Base-by-base conservation (phyloP, 2,888 invertebrate genomes). In the Caenorhabditis sp. region DNA sequence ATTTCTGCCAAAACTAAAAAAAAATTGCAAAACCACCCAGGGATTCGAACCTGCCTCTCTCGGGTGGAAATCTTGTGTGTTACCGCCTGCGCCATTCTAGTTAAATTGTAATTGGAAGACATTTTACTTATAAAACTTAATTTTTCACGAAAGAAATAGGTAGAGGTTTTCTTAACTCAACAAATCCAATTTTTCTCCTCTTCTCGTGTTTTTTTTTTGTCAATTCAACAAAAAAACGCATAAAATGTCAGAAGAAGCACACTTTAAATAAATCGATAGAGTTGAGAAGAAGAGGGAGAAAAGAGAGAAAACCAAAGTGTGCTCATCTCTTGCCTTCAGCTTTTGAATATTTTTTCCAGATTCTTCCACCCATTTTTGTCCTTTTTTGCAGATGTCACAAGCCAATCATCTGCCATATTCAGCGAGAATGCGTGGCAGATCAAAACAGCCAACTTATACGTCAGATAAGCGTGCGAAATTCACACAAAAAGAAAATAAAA, bases 401-500 rank as follows among this genome's bases (percentile, higher is more conserved):
- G 66, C 68, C 10, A 69, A 73, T 24, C 73, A 73, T 62, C 58
- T 73, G 23, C 69, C 68, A 19, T 79, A 79, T 50, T 77, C 79
- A 5, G 75, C 77, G 1, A 64, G 79, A 37, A 75, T 72, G 68
- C 67, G 79, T 23, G 69, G 73, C 17, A 62, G 79, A 17, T 76
- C 71, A 26, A 80, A 79, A 60, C 80, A 81, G 64, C 81, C 83
- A 12, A 65, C 79, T 23, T 83, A 81, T 70, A 79, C 83, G 3
- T 77, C 80, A 3, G 83, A 83, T 65, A 83, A 83, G 65, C 51
- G 83, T 23, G 80, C 81, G 5, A 78, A 80, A 58, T 81, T 81
- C 73, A 80, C 83, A 14, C 81, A 81, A 36, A 69, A 76, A 49
- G 78, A 81, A 27, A 81, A 77, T 62, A 79, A 80, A 57, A 81